Percentiles rank a stretch among this genome's conserved stretches.
These are phyloP conservation scores for Danio jaintianensis DNA, from an alignment of 2,797 vertebrate species.

Conservation along the genomic window DNA sequence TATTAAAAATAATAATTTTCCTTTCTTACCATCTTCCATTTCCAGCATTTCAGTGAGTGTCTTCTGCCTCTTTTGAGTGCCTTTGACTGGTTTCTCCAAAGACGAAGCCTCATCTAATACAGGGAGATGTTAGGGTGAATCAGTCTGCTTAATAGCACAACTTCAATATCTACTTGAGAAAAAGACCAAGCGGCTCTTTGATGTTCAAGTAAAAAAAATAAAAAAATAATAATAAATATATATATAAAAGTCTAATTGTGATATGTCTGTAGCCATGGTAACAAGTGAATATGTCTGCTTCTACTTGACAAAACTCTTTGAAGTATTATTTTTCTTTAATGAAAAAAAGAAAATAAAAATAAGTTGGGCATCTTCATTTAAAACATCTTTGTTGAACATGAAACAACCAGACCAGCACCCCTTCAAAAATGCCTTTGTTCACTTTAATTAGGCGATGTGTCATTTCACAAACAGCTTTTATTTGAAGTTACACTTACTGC, in stretches of 20 bases:
- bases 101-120: constrained; percentile 55
- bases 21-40: constrained; percentile 68
- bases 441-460: constrained; percentile 9
- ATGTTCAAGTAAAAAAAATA: constrained; percentile 18
- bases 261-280: constrained; percentile 28
- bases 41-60: constrained; percentile 59
- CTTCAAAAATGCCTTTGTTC: not conserved
- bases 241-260: constrained; percentile 13
- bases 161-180: constrained; percentile 4
- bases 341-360: not conserved
- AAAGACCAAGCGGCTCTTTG: constrained; percentile 15
- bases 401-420: not conserved
- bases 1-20: not conserved
- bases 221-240: not conserved
- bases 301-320: constrained; percentile 2
- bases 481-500: constrained; percentile 74
- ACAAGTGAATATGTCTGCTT: constrained; percentile 17
- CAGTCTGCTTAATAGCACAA: constrained; percentile 21
- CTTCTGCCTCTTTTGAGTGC: constrained; percentile 69
- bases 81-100: constrained; percentile 45
- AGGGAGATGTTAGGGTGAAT: not conserved
- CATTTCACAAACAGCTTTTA: not conserved
- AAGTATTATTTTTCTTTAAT: constrained; percentile 24
- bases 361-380: constrained; percentile 18
- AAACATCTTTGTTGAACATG: constrained; percentile 7